Evolutionary conservation across 2,888 invertebrate genomes (phyloP).

Genomic region (Eupithecia dodoneata): DNA sequence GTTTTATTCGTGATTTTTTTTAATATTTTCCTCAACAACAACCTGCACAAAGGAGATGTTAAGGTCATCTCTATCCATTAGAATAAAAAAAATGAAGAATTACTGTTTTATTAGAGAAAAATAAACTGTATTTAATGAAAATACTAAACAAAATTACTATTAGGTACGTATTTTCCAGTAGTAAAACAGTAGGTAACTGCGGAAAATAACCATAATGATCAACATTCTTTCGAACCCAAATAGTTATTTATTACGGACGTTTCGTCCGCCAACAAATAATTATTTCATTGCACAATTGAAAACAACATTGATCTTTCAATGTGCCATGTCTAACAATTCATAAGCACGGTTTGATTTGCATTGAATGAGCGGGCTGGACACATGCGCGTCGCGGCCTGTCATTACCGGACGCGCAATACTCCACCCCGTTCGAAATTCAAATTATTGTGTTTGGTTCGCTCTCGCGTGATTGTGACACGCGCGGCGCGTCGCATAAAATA

Average conservation of each 20-base stretch:
- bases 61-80: neutral
- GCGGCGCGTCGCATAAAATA: conserved; percentile 54
- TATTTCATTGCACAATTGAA: conserved; percentile 24
- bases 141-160: neutral
- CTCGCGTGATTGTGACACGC: conserved; percentile 64
- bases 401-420: conserved; percentile 78
- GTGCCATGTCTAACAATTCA: conserved; percentile 68
- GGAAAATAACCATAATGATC: neutral
- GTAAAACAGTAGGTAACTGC: neutral
- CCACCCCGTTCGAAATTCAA: conserved; percentile 71
- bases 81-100: neutral
- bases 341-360: conserved; percentile 69
- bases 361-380: conserved; percentile 82
- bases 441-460: conserved; percentile 72
- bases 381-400: conserved; percentile 76
- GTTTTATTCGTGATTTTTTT: neutral
- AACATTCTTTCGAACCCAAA: neutral
- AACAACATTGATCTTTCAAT: conserved; percentile 36
- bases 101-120: neutral
- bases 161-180: neutral
- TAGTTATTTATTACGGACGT: neutral
- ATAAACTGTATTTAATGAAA: neutral
- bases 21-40: neutral
- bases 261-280: conserved; percentile 8
- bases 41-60: neutral